Percentiles rank a stretch among this genome's conserved stretches.
Evolutionary conservation across 2,113 vertebrate species (phyloP).

Genomic region (Speoplatyrhinus poulsoni): DNA sequence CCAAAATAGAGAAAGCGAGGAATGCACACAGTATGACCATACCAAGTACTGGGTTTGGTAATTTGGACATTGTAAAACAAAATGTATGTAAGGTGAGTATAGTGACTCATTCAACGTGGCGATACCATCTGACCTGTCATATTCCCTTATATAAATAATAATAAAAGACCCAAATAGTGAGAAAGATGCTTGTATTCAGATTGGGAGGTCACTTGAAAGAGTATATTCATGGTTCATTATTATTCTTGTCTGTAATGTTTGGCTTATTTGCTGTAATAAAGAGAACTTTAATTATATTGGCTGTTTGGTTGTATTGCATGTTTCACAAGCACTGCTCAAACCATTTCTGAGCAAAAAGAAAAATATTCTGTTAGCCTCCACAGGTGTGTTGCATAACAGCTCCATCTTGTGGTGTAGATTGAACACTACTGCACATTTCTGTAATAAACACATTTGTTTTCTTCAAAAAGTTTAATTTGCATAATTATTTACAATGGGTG

Average conservation of each 20-base stretch:
- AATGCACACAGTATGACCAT: too few relatives aligned
- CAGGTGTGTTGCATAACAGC: not conserved
- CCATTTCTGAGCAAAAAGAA: not conserved
- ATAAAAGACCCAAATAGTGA: conserved; percentile 24
- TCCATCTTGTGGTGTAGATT: not conserved
- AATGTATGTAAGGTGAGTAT: not conserved
- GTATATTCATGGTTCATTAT: conserved; percentile 62
- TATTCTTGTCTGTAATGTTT: conserved; percentile 76
- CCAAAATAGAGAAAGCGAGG: too few relatives aligned
- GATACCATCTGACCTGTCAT: not conserved
- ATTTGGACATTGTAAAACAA: too few relatives aligned
- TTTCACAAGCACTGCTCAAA: not conserved
- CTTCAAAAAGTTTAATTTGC: conserved; percentile 91
- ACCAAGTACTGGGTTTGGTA: too few relatives aligned
- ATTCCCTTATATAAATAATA: conserved; percentile 26
- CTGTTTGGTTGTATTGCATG: conserved; percentile 3
- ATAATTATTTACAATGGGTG: conserved; percentile 90
- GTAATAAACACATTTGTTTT: conserved; percentile 65
- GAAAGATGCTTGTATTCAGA: conserved; percentile 39
- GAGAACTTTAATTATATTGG: conserved; percentile 61
- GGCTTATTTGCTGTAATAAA: conserved; percentile 78
- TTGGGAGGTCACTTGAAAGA: conserved; percentile 44
- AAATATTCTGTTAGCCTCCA: not conserved
- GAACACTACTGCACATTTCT: not conserved
- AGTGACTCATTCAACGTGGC: not conserved